phyloP scores from a whole-genome alignment of 2,113 vertebrate genomes.

The Erpornis zantholeuca region DNA sequence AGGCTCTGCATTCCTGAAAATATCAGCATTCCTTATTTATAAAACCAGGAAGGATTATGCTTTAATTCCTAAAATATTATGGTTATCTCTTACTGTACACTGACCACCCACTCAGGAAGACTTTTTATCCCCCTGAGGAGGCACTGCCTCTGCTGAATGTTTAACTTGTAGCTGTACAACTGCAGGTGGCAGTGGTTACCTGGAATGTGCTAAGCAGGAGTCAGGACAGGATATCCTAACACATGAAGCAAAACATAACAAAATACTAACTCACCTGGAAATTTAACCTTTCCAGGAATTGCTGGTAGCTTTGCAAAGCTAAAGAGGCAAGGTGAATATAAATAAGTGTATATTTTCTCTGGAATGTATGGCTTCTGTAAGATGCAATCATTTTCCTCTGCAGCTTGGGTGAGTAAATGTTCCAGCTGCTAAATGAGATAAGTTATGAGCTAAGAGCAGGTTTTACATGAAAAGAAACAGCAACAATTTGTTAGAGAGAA shows the following conservation, averaged over 20 bases:
- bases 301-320: conserved; percentile 33
- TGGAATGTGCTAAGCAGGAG: background rate
- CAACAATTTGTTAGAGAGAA: conserved; percentile 23
- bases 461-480: conserved; percentile 13
- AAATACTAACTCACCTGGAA: background rate
- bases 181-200: background rate
- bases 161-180: background rate
- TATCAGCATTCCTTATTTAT: background rate
- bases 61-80: background rate
- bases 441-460: background rate
- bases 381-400: conserved; percentile 10
- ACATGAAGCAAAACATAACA: background rate
- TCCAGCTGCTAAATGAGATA: conserved; percentile 28
- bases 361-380: background rate
- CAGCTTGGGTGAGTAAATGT: conserved; percentile 13
- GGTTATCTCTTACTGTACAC: background rate
- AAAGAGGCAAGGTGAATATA: background rate
- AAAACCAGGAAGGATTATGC: background rate
- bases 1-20: background rate
- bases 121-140: background rate
- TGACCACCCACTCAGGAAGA: background rate
- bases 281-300: background rate
- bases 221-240: background rate
- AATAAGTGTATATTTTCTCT: background rate
- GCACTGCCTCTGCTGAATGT: background rate